These are phyloP conservation scores for Noctuana brunneofusca DNA, from an alignment of 2,888 invertebrate genomes.

Conservation along the genomic window DNA sequence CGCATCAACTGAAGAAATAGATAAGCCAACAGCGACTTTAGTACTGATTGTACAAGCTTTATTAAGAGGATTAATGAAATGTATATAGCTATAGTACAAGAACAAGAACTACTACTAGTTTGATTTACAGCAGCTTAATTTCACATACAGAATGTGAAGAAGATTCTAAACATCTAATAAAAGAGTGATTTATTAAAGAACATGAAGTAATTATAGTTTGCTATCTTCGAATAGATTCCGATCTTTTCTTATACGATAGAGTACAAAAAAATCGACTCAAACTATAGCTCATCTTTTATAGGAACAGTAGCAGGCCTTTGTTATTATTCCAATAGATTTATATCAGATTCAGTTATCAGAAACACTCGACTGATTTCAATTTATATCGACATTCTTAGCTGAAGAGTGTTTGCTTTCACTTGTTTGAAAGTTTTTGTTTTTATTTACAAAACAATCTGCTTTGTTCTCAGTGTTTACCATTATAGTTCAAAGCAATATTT, in stretches of 20 bases:
- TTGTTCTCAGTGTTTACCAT: conserved; percentile 22
- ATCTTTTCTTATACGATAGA: neutral
- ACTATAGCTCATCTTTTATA: neutral
- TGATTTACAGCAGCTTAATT: no score
- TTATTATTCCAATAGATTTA: conserved; percentile 1
- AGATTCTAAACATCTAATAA: no score
- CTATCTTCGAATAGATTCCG: no score
- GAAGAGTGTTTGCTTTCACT: conserved; percentile 27
- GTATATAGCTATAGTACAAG: no score
- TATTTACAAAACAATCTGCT: conserved; percentile 14
- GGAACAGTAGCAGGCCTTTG: conserved; percentile 3
- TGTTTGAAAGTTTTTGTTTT: conserved; percentile 22
- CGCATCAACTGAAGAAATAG: neutral
- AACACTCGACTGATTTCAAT: conserved; percentile 27
- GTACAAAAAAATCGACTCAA: neutral
- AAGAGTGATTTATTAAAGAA: no score
- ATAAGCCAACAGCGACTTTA: neutral
- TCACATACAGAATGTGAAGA: no score
- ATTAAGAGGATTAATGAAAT: no score
- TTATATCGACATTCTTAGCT: conserved; percentile 4
- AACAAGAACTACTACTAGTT: no score
- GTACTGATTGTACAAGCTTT: no score
- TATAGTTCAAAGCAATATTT: neutral
- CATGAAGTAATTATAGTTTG: no score
- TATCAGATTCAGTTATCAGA: conserved; percentile 12